Conservation (phyloP, 2,797 vertebrate genomes). For the Catostomus latipinnis region DNA sequence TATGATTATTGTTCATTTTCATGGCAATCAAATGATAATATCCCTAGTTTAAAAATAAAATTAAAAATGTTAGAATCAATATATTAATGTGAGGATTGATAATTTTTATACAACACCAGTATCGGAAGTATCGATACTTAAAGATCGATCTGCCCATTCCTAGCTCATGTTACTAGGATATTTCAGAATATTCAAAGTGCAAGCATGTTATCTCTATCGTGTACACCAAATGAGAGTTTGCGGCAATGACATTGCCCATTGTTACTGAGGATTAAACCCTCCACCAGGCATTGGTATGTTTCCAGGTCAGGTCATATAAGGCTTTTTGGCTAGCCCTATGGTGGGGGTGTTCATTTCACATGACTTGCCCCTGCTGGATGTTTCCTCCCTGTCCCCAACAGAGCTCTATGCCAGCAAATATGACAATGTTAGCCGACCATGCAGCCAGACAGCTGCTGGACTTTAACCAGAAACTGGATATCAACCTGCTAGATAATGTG, state of each 20-base stretch:
- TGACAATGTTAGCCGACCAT: slow-evolving; percentile 99
- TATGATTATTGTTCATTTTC: no score
- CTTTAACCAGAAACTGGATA: slow-evolving; percentile 99
- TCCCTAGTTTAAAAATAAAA: no score
- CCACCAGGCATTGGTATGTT: slow-evolving; percentile 1
- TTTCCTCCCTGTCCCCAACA: slow-evolving; percentile 79
- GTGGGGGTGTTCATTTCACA: slow-evolving; percentile 61
- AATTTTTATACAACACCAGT: no score
- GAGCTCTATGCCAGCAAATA: slow-evolving; percentile 99
- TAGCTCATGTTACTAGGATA: slow-evolving; percentile 9
- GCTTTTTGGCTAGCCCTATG: background rate
- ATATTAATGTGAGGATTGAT: no score
- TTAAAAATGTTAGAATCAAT: no score
- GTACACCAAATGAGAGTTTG: background rate
- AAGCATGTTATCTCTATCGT: background rate
- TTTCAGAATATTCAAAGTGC: slow-evolving; percentile 8
- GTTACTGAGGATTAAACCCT: slow-evolving; percentile 2
- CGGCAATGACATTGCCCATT: background rate
- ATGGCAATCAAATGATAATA: no score
- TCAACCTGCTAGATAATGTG: slow-evolving; percentile 99
- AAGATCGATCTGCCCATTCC: no score
- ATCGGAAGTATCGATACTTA: no score
- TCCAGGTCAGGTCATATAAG: slow-evolving; percentile 31
- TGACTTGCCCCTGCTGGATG: slow-evolving; percentile 73
- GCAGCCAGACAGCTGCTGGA: slow-evolving; percentile 99